These are phyloP conservation scores for Tetramorium parvispinum DNA, from an alignment of 1,140 invertebrate species.

Conservation along the genomic window DNA sequence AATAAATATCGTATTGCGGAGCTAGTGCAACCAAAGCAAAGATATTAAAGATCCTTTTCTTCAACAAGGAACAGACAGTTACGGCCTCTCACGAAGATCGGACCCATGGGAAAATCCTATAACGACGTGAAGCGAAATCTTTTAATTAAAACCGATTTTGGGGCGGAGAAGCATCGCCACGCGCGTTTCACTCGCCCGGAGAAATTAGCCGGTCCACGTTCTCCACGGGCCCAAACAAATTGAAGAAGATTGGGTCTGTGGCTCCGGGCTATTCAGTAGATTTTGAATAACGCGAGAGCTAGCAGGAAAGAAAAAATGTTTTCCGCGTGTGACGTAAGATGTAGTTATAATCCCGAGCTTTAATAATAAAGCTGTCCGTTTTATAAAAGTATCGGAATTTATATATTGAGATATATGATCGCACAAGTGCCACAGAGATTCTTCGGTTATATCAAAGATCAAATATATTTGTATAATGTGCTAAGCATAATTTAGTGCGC, in stretches of 20 bases:
- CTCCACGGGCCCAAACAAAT: slow-evolving; percentile 64
- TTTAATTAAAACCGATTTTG: slow-evolving; percentile 68
- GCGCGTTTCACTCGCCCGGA: slow-evolving; percentile 48
- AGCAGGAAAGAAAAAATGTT: not conserved
- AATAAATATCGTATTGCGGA: not conserved
- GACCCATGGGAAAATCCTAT: slow-evolving; percentile 66
- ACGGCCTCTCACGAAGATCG: slow-evolving; percentile 48
- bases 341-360: not conserved
- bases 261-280: slow-evolving; percentile 47
- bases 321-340: slow-evolving; percentile 29
- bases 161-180: slow-evolving; percentile 52
- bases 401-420: slow-evolving; percentile 15
- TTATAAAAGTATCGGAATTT: slow-evolving; percentile 9
- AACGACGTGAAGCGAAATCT: slow-evolving; percentile 63
- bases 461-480: not conserved
- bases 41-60: slow-evolving; percentile 59
- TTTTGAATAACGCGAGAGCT: slow-evolving; percentile 6
- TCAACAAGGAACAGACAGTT: not conserved
- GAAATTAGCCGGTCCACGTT: slow-evolving; percentile 63
- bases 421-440: slow-evolving; percentile 17
- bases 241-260: slow-evolving; percentile 57
- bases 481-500: not conserved
- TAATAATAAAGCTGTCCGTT: slow-evolving; percentile 38
- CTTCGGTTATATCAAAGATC: not conserved
- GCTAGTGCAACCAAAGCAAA: not conserved